Conservation (phyloP, 2,113 vertebrate genomes). For the Zingel zingel region DNA sequence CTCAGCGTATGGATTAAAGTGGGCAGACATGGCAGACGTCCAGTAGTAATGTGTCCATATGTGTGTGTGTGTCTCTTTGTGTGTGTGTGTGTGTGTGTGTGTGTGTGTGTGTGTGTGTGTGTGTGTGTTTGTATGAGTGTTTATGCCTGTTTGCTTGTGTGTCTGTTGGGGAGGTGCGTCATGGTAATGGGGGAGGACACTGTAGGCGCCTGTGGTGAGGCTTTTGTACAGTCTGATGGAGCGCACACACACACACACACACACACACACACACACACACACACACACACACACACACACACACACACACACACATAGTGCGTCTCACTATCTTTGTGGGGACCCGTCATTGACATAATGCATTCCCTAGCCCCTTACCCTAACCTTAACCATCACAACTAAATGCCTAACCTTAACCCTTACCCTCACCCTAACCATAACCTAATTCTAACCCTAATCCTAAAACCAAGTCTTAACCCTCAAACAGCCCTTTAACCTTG, state of each 20-base stretch:
- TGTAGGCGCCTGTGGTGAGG: conserved; percentile 71
- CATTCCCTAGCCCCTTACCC: no score
- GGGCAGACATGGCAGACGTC: conserved; percentile 68
- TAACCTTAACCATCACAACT: no score
- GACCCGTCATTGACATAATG: no score
- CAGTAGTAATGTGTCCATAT: conserved; percentile 59
- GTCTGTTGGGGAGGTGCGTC: conserved; percentile 46
- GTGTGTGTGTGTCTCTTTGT: conserved; percentile 7
- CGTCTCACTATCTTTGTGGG: no score
- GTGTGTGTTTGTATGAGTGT: conserved; percentile 15
- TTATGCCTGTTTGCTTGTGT: conserved; percentile 30
- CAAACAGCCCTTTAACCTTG: no score
- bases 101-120: conserved; percentile 23
- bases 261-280: no score
- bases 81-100: neutral
- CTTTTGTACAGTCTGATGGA: conserved; percentile 51
- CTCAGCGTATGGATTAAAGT: conserved; percentile 71
- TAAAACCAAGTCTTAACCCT: no score
- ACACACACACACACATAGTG: neutral
- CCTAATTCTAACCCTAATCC: no score
- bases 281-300: neutral
- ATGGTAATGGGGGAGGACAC: conserved; percentile 60
- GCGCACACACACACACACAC: neutral
- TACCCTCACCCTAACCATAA: no score
- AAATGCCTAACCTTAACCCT: no score